A percentile compares a stretch with the other conserved stretches of the same genome.
Evolutionary conservation across 2,797 vertebrate species (phyloP).

Genomic region (Acipenser ruthenus): DNA sequence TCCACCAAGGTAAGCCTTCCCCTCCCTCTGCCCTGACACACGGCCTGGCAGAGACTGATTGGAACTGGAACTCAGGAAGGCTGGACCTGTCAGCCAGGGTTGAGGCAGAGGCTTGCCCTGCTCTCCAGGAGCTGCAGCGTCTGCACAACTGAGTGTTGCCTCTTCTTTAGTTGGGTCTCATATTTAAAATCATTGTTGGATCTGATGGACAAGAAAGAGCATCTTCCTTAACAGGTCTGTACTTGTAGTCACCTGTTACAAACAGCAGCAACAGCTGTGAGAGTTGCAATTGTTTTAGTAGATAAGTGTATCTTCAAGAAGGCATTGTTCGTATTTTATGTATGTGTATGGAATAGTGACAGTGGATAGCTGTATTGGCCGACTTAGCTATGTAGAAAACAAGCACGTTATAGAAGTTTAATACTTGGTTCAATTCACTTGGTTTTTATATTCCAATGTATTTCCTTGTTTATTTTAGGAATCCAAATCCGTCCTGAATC

Average conservation of each 20-base stretch:
- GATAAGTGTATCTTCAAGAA: background rate
- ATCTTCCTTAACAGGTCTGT: no score
- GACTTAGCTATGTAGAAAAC: no score
- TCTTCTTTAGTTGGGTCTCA: no score
- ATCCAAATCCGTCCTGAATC: conserved; percentile 73
- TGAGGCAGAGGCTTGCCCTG: background rate
- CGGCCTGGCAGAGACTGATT: background rate
- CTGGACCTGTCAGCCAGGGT: background rate
- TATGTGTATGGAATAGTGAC: background rate
- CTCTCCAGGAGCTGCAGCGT: no score
- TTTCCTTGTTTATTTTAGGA: conserved; percentile 41
- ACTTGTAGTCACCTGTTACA: no score
- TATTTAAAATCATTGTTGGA: no score
- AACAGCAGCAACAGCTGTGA: no score
- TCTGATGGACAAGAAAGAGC: no score
- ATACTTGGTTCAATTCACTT: background rate
- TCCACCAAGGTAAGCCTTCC: conserved; percentile 61
- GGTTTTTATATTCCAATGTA: background rate
- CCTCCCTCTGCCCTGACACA: background rate
- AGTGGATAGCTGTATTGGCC: no score
- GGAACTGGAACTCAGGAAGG: background rate
- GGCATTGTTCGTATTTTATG: background rate
- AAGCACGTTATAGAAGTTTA: no score
- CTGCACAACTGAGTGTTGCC: no score
- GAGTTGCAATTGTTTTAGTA: background rate